Conservation (phyloP, 2,888 invertebrate genomes). For the Seira musarum region DNA sequence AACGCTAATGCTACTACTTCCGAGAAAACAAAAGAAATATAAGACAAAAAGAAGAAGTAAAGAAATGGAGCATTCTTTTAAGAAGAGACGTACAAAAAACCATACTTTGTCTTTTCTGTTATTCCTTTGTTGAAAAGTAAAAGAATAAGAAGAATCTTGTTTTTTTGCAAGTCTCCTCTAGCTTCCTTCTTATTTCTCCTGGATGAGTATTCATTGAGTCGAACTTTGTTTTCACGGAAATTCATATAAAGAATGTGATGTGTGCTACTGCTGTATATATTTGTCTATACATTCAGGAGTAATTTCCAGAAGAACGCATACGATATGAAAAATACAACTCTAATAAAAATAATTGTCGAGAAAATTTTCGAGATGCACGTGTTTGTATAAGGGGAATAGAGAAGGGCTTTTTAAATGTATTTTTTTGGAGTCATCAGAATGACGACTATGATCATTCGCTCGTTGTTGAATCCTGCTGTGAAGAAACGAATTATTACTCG, state of each 20-base stretch:
- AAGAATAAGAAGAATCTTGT: slow-evolving; percentile 28
- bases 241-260: slow-evolving; percentile 18
- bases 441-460: not conserved
- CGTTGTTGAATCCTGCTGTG: slow-evolving; percentile 65
- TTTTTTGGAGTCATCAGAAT: slow-evolving; percentile 12
- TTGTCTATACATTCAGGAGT: too few species aligned
- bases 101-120: slow-evolving; percentile 5
- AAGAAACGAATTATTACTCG: slow-evolving; percentile 69
- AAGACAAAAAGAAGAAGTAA: slow-evolving; percentile 26
- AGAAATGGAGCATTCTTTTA: slow-evolving; percentile 12
- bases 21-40: slow-evolving; percentile 28
- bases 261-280: too few species aligned
- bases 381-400: too few species aligned
- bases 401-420: too few species aligned
- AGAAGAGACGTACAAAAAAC: too few species aligned
- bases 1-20: slow-evolving; percentile 39
- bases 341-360: too few species aligned
- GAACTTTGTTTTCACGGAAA: slow-evolving; percentile 19
- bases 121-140: slow-evolving; percentile 9
- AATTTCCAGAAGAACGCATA: too few species aligned
- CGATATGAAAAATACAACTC: too few species aligned
- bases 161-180: too few species aligned
- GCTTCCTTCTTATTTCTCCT: slow-evolving; percentile 38
- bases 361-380: too few species aligned
- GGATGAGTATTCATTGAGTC: slow-evolving; percentile 46